Base-by-base conservation (phyloP, 2,888 invertebrate genomes). In the Rhimphoctona megacephalus region DNA sequence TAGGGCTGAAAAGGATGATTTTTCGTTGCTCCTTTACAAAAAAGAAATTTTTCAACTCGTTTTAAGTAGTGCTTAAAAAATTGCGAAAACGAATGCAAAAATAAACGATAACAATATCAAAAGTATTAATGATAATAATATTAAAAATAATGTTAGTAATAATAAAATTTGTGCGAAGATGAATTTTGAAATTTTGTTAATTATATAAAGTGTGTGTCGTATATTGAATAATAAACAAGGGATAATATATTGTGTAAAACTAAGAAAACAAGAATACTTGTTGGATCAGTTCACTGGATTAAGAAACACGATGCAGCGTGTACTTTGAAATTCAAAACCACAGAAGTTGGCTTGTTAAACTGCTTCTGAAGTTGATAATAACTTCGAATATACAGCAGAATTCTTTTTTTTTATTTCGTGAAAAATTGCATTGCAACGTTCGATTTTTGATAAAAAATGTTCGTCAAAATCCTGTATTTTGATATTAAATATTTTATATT, bases 331-430 rank as follows among this genome's bases (percentile, higher is more conserved):
- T 2, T 5, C 33, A 43, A 14, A 43, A 49, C n/a, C 25, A 43
- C 22, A n/a, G 30, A 78, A 77, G 77, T 72, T 78, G 57, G 57
- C 73, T 85, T 33, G 72, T 77, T 46, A 54, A 81, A 33, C 54
- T 36, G 64, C 49, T 64, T 30, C 39, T 67, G 72, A 67, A 72
- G 67, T 30, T 72, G 57, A 66, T 78, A 81, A 81, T 52, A 39
- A 78, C 78, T 73, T 77, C n/a, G 49, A 66, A 70, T 17, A 33
- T 11, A 25, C 30, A 43, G 25, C 9, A 19, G 57, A 66, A 52
- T 46, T 67, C 7, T 36, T 39, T 30, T 36, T 3, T 5, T 36
- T 57, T 9, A 4, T n/a, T n/a, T 14, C 22, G 25, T 39, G 70
- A 30, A 36, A 54, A 54, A 17, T 52, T 49, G 43, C 46, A 49